Base-by-base conservation (phyloP, 2,888 invertebrate species). In the Drosophila conformis region DNA sequence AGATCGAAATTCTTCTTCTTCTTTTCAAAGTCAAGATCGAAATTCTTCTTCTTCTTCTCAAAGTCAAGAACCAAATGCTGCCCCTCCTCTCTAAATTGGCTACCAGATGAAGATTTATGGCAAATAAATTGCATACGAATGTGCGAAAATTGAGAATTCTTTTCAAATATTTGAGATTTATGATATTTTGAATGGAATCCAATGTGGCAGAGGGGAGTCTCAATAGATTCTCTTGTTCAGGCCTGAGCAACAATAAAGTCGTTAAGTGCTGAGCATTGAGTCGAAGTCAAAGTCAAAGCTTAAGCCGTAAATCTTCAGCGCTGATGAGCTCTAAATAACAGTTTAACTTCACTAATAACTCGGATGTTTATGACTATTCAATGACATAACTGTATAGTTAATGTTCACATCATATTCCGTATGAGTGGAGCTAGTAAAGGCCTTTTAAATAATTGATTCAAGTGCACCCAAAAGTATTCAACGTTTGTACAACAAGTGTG, bases 401-500 rank as follows among this genome's bases (percentile, higher is more conserved):
- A 25, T 46, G 25, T 15, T 46, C 25, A 2, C 46, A 46, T 46
- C 7, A 46, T 25, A 8, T 25, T 8, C 4, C 8, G 25, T 15
- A 15, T 13, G 13, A 21, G 46, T 31, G 31, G n/a, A n/a, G 42
- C n/a, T 6, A 2, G 52, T 11, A 29, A 56, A 56, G 51, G 38
- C 33, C 57, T 33, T 35, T 58, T 62, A 33, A 71, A 80, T 76
- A 76, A 80, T 80, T 66, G 38, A 75, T 57, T 21, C 36, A 38
- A 56, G 56, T n/a, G 46, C 51, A 33, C 10, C 46, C 35, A 33
- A n/a, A 56, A 57, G 57, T 53, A 61, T 61, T 48, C 40, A 51
- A 33, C 66, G 18, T 15, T 46, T 25, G 8, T 46, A 31, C 21
- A 46, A 54, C 51, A 76, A 69, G 58, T 79, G 59, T 78, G 77